Percentiles rank a stretch among this genome's conserved stretches.
phyloP scores from a whole-genome alignment of 2,888 invertebrate genomes.

The Corbicula japonica region DNA sequence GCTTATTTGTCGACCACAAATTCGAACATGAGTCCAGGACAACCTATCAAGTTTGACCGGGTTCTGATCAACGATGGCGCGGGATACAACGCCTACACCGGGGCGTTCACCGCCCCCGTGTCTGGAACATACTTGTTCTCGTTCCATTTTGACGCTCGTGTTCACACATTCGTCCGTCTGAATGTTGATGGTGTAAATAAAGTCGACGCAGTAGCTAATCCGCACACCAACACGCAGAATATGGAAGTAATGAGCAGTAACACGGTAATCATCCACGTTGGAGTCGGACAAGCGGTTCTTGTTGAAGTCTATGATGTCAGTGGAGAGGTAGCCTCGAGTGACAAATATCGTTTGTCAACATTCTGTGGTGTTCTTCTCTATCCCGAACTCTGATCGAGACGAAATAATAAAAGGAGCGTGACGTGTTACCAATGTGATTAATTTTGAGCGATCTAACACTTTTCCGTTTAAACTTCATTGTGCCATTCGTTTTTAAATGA shows the following conservation, averaged over 20 bases:
- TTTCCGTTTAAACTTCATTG: too few relatives aligned
- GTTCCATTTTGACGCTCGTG: conserved; percentile 6
- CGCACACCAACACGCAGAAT: conserved; percentile 3
- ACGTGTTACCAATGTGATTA: too few relatives aligned
- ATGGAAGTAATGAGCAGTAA: conserved; percentile 13
- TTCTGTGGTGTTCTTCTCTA: conserved; percentile 20
- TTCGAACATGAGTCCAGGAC: conserved; percentile 9
- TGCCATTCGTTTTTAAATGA: too few relatives aligned
- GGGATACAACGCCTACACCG: conserved; percentile 11
- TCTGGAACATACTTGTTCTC: conserved; percentile 25
- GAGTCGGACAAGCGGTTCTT: conserved; percentile 1
- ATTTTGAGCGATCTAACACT: too few relatives aligned
- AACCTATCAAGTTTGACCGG: conserved; percentile 9
- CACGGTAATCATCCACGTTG: conserved; percentile 12
- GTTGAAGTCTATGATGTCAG: conserved; percentile 9
- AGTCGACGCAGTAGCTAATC: conserved; percentile 13
- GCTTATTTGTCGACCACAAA: conserved; percentile 6
- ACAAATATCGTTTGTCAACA: conserved; percentile 20
- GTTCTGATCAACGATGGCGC: conserved; percentile 15
- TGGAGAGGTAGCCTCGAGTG: conserved; percentile 13
- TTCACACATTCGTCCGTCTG: conserved; percentile 21
- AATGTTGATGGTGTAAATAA: conserved; percentile 3
- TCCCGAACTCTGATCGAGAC: neutral
- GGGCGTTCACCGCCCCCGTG: conserved; percentile 29
- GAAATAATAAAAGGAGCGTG: too few relatives aligned